Evolutionary conservation across 2,113 vertebrate species (phyloP), one percentile per base, ranked within the genome.

Genomic region (Erinaceus europaeus): DNA sequence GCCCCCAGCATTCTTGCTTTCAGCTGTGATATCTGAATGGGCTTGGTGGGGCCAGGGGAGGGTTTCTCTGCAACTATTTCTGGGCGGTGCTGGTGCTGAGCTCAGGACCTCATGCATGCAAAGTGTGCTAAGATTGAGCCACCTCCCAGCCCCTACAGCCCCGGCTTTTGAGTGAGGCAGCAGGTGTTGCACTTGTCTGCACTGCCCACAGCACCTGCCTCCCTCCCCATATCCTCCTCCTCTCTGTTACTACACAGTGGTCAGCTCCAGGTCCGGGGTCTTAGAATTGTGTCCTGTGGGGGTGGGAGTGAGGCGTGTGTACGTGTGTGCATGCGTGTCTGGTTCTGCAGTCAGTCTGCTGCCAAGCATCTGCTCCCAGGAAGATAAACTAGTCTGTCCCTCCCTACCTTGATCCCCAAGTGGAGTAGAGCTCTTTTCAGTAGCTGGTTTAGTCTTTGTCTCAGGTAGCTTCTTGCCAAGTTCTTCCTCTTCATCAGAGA

Each of bases 401-500:
- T 1, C 11, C 91, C 96, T 82, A 98, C 98, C 93, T 79, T 89
- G 97, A 32, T 78, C 93, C 92, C 90, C 84, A 48, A 59, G 68
- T 0, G 5, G 2, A 32, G 81, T 62, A 23, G 59, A 1, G 52
- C 82, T 91, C 59, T 76, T 76, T 34, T 75, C 61, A 0, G 90
- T 84, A 62, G 69, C 61, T 11, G 48, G 68, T 94, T 84, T 92
- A n/a, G 68, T 40, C 57, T 65, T 78, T 4, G 61, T 21, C 25
- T 53, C 4, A 7, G 77, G 38, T 1, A 36, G 67, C 77, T 96
- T 97, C 84, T 96, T 93, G 88, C 18, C 36, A 10, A 20, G 20
- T 44, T 84, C 93, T 61, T 97, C 96, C 62, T 98, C 95, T 9
- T 97, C 97, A 42, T 97, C 97, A 4, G 97, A 96, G 2, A 98